Evolutionary conservation across 2,888 invertebrate genomes (phyloP).

Genomic region (Trissolcus brochymenae): DNA sequence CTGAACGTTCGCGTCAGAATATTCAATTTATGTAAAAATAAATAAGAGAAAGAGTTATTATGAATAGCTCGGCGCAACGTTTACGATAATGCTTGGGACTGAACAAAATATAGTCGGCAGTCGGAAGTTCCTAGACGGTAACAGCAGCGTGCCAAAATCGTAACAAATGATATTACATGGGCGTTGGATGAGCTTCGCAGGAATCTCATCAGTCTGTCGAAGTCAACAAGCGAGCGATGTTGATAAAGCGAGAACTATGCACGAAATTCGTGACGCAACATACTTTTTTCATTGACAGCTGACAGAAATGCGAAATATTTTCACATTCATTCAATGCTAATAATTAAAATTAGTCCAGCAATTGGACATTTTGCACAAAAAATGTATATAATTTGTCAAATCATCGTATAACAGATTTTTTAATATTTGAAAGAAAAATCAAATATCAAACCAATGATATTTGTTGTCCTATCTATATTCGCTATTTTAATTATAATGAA

Average conservation of each 20-base stretch:
- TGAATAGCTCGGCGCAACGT: conserved; percentile 34
- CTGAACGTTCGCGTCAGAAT: conserved; percentile 34
- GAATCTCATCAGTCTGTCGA: conserved; percentile 50
- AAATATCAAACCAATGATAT: no score
- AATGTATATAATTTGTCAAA: no score
- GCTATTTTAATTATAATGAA: no score
- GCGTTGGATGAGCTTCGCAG: conserved; percentile 46
- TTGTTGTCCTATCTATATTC: no score
- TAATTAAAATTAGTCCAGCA: no score
- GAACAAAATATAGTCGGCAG: conserved; percentile 43
- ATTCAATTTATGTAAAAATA: conserved; percentile 49
- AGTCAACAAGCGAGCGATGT: conserved; percentile 42
- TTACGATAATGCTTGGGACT: conserved; percentile 25
- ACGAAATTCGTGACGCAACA: conserved; percentile 15
- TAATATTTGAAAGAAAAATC: no score
- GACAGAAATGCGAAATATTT: no score
- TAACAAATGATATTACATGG: conserved; percentile 55
- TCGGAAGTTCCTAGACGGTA: conserved; percentile 42
- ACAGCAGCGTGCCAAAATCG: conserved; percentile 48
- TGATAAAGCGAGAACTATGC: conserved; percentile 24
- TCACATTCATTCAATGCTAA: no score
- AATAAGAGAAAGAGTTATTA: conserved; percentile 50
- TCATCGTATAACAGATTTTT: no score
- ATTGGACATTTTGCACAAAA: no score
- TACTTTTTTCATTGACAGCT: neutral